Evolutionary conservation across 2,888 invertebrate species (phyloP), one percentile per base, ranked within the genome.

Genomic region (Drosophila infuscata): DNA sequence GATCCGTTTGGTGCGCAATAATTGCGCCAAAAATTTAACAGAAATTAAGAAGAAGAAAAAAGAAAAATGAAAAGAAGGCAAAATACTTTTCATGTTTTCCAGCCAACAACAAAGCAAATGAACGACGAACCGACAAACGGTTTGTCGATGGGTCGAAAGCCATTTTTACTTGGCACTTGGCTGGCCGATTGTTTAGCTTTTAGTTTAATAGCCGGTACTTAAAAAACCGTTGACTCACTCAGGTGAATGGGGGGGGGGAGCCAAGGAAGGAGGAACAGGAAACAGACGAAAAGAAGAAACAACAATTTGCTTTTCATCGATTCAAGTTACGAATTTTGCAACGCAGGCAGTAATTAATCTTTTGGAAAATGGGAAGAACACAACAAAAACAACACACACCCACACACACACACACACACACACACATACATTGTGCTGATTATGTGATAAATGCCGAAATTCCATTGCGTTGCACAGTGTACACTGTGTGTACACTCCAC

Each of bases 1-100:
- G 88, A 84, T 87, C 74, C 83, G 81, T 87, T 90, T 79, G 85
- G 85, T 85, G 91, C 88, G 83, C 86, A 83, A 83, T 86, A 81
- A 83, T 86, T 86, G 90, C 83, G 84, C 87, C 81, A 89, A 84
- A 46, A 86, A 85, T 78, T 74, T 76, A 81, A 70, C 85, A 70
- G 76, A 78, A 84, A 78, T 67, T 78, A 75, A 88, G 49, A 25
- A 36, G 41, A 29, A 38, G 25, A 54, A 33, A 38, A 56, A n/a
- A 56, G 48, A 35, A 35, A 46, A 25, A 25, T 25, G 51, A 8
- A 54, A 33, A 63, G 53, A 43, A 65, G 63, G 48, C 11, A 43
- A 69, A 68, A 74, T 72, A 73, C 78, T 64, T 74, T 74, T 53
- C 53, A 62, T 20, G 46, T 46, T 12, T 20, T 63, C 52, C 69